These are phyloP conservation scores for Eublepharis macularius DNA, from an alignment of 2,113 vertebrate genomes.

Conservation along the genomic window DNA sequence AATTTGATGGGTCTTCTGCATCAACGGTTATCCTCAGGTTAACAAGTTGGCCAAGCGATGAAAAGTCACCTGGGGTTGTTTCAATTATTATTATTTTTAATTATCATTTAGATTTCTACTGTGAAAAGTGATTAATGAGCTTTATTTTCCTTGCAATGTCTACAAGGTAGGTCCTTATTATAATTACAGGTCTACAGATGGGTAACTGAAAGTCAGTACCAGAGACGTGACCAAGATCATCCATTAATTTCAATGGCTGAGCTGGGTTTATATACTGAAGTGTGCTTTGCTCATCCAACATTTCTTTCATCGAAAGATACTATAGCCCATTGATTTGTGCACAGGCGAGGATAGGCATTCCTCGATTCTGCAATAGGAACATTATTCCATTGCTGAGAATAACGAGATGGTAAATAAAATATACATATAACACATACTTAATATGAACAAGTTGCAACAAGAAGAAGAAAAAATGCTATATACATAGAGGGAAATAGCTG, in stretches of 20 bases:
- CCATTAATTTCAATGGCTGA: neutral
- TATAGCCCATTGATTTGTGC: too few relatives aligned
- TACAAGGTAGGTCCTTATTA: neutral
- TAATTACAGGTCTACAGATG: neutral
- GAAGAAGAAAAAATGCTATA: too few relatives aligned
- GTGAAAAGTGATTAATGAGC: neutral
- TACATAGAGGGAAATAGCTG: too few relatives aligned
- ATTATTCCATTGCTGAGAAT: too few relatives aligned
- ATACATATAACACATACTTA: too few relatives aligned
- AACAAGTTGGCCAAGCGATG: neutral
- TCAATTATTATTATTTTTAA: neutral
- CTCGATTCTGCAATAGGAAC: too few relatives aligned
- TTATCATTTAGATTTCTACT: neutral
- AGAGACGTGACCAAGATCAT: neutral
- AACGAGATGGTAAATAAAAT: too few relatives aligned
- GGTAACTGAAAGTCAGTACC: neutral
- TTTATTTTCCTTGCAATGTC: neutral
- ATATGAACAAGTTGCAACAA: too few relatives aligned
- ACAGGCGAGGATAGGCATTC: too few relatives aligned
- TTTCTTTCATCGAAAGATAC: neutral
- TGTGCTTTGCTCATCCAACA: neutral
- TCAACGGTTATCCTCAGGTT: neutral
- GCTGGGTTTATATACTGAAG: too few relatives aligned
- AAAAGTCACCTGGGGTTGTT: neutral
- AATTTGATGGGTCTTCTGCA: neutral